Conservation (phyloP, 2,113 vertebrate genomes). For the Epinephelus moara region DNA sequence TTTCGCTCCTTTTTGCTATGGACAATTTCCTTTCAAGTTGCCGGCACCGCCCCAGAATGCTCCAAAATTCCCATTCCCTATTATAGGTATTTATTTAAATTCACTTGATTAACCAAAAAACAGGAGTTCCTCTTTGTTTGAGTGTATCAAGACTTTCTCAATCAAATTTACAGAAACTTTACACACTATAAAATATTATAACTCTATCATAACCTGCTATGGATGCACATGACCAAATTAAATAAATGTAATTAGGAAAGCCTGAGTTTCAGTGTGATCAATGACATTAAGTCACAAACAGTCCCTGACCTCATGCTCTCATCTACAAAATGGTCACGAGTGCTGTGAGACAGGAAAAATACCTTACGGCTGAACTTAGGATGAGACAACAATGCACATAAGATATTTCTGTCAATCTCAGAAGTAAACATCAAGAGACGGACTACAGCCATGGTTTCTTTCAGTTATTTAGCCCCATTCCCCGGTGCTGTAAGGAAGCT, state of each 20-base stretch:
- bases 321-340: not conserved
- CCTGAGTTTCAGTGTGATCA: not conserved
- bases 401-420: conserved; percentile 7
- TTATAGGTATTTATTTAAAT: not conserved
- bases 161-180: not conserved
- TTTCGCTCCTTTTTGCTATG: no score
- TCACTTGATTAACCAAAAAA: not conserved
- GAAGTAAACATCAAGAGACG: not conserved
- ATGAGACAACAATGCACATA: not conserved
- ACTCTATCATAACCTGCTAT: no score
- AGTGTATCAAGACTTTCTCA: not conserved
- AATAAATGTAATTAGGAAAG: not conserved
- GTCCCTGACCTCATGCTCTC: not conserved
- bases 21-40: no score
- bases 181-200: no score
- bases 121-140: not conserved
- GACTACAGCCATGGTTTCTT: conserved; percentile 31
- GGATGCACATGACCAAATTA: not conserved
- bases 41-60: no score
- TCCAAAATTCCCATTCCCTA: no score
- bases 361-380: not conserved
- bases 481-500: conserved; percentile 42
- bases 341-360: not conserved
- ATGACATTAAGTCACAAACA: not conserved
- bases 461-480: conserved; percentile 64